These are phyloP conservation scores for Bombyx mandarina DNA, from an alignment of 1,140 invertebrate species.

Conservation along the genomic window DNA sequence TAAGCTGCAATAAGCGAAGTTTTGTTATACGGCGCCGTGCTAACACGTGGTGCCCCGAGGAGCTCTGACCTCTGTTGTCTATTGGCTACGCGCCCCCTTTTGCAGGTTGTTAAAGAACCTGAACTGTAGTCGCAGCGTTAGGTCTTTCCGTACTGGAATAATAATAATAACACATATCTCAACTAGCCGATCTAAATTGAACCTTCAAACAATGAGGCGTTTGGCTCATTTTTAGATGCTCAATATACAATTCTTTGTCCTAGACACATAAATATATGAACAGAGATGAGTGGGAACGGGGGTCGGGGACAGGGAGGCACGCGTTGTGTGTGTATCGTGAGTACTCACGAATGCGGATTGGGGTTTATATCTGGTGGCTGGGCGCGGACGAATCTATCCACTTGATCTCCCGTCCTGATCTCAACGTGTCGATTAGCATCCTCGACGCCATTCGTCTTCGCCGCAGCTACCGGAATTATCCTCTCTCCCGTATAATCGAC, in stretches of 20 bases:
- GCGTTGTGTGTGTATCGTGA: slow-evolving; percentile 34
- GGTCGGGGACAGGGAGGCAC: slow-evolving; percentile 21
- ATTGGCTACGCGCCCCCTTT: slow-evolving; percentile 88
- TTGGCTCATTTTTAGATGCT: too few relatives aligned
- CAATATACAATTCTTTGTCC: too few relatives aligned
- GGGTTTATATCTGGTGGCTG: slow-evolving; percentile 54
- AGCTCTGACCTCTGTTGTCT: slow-evolving; percentile 81
- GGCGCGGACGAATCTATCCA: slow-evolving; percentile 39
- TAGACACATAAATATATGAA: slow-evolving; percentile 7
- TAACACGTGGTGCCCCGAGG: slow-evolving; percentile 77
- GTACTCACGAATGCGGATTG: slow-evolving; percentile 68
- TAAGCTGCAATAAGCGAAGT: slow-evolving; percentile 67
- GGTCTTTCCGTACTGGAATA: slow-evolving; percentile 91
- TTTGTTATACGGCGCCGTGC: slow-evolving; percentile 59
- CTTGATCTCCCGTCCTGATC: slow-evolving; percentile 11
- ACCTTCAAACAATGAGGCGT: too few relatives aligned
- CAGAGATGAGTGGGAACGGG: background rate
- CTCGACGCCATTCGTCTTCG: background rate
- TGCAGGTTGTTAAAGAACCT: slow-evolving; percentile 93
- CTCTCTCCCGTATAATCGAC: slow-evolving; percentile 9
- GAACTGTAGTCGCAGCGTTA: slow-evolving; percentile 91
- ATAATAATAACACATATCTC: slow-evolving; percentile 59
- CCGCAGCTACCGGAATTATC: slow-evolving; percentile 3
- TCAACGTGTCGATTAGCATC: background rate
- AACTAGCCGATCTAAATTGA: slow-evolving; percentile 15